Percentiles rank a stretch among this genome's conserved stretches.
phyloP scores from a whole-genome alignment of 2,888 invertebrate genomes.

The Malacosoma neustria region DNA sequence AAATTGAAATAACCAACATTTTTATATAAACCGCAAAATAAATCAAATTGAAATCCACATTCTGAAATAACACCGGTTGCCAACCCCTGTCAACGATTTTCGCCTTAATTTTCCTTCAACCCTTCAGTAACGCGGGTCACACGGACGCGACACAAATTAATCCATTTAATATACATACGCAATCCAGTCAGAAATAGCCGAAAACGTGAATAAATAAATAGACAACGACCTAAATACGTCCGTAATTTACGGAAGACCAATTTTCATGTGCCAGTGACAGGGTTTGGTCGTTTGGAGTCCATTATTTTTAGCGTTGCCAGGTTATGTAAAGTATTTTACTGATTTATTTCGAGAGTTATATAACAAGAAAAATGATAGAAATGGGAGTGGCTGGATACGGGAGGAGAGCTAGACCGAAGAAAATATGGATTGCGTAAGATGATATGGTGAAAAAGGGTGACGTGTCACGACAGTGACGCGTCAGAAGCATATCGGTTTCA shows the following conservation, averaged over 20 bases:
- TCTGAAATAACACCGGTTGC: slow-evolving; percentile 9
- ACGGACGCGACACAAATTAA: slow-evolving; percentile 37
- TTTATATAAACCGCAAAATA: slow-evolving; percentile 4
- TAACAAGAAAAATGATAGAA: too few relatives aligned
- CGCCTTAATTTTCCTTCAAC: slow-evolving; percentile 26
- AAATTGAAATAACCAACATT: too few relatives aligned
- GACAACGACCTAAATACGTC: slow-evolving; percentile 6
- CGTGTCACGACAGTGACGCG: too few relatives aligned
- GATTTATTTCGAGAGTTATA: too few relatives aligned
- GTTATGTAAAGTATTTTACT: too few relatives aligned
- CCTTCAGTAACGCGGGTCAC: slow-evolving; percentile 34
- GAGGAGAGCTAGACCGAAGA: too few relatives aligned
- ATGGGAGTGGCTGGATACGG: too few relatives aligned
- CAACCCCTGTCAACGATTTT: slow-evolving; percentile 30
- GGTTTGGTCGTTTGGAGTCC: slow-evolving; percentile 6
- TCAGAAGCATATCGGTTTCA: too few relatives aligned
- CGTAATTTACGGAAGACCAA: slow-evolving; percentile 21
- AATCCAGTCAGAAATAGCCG: slow-evolving; percentile 26
- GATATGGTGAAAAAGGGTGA: too few relatives aligned
- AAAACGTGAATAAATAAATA: slow-evolving; percentile 34
- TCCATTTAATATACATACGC: slow-evolving; percentile 45
- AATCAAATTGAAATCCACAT: slow-evolving; percentile 12
- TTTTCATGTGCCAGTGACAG: slow-evolving; percentile 15
- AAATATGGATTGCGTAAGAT: too few relatives aligned
- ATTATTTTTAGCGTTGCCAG: too few relatives aligned